These are phyloP conservation scores for Camponotus fellah DNA, from an alignment of 2,888 invertebrate genomes.

Conservation along the genomic window DNA sequence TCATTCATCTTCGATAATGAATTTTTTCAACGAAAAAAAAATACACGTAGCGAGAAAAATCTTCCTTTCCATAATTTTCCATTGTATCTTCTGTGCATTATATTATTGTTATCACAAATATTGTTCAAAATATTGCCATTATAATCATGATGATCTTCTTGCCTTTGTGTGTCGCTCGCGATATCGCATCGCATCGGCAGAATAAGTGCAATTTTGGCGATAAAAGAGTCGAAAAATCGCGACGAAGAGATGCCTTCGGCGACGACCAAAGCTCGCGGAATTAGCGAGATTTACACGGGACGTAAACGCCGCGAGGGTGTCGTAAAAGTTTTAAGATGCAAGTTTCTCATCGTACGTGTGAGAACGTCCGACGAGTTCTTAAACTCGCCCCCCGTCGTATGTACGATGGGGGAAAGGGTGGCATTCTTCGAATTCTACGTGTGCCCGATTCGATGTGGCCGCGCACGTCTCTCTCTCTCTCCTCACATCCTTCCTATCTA, in stretches of 20 bases:
- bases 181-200: conserved; percentile 60
- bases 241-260: conserved; percentile 43
- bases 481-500: neutral
- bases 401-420: conserved; percentile 49
- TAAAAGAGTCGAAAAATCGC: conserved; percentile 60
- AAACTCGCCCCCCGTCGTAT: conserved; percentile 34
- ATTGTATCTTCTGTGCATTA: neutral
- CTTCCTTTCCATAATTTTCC: no score
- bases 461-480: conserved; percentile 56
- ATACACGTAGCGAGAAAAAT: neutral
- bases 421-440: conserved; percentile 66
- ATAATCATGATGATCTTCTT: conserved; percentile 35
- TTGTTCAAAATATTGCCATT: conserved; percentile 31
- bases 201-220: conserved; percentile 42
- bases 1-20: neutral
- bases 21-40: no score
- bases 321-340: conserved; percentile 81
- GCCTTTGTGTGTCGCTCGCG: neutral
- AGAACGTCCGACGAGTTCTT: conserved; percentile 52
- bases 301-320: conserved; percentile 81
- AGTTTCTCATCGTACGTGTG: conserved; percentile 54
- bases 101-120: neutral
- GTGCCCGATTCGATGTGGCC: conserved; percentile 70
- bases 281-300: conserved; percentile 84
- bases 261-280: conserved; percentile 72